These are phyloP conservation scores for Tragelaphus scriptus DNA, from an alignment of 2,113 vertebrate species.

Conservation along the genomic window DNA sequence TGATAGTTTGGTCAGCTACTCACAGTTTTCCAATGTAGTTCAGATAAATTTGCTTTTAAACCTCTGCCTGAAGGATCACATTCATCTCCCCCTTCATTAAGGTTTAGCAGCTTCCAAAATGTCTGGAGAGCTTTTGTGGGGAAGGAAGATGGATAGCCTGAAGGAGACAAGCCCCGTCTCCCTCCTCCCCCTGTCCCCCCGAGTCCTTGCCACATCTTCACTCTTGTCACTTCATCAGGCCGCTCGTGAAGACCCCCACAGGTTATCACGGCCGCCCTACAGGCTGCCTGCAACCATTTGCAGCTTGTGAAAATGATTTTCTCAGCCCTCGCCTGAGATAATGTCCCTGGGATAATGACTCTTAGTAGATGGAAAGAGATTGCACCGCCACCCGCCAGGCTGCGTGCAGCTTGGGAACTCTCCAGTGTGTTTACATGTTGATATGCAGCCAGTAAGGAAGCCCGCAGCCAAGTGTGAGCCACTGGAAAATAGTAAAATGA, in stretches of 20 bases:
- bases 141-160: conserved; percentile 17
- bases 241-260: background rate
- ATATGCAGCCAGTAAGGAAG: background rate
- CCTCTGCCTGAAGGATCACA: background rate
- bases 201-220: background rate
- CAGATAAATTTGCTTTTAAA: conserved; percentile 33
- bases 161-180: background rate
- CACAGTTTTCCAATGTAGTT: background rate
- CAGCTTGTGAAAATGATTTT: conserved; percentile 63
- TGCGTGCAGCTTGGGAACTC: conserved; percentile 5
- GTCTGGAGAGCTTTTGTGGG: background rate
- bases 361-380: conserved; percentile 50
- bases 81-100: conserved; percentile 1
- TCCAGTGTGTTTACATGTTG: background rate
- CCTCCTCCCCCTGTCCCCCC: background rate
- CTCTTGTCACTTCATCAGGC: background rate
- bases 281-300: conserved; percentile 44
- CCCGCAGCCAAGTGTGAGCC: background rate
- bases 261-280: conserved; percentile 52
- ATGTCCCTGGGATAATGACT: conserved; percentile 51
- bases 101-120: conserved; percentile 13
- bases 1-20: background rate
- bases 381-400: background rate
- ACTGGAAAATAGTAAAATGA: background rate
- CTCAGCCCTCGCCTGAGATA: conserved; percentile 46